Conservation (phyloP, 37 sponge, comb jelly and placozoan genomes). For the Oscarella lobularis region DNA sequence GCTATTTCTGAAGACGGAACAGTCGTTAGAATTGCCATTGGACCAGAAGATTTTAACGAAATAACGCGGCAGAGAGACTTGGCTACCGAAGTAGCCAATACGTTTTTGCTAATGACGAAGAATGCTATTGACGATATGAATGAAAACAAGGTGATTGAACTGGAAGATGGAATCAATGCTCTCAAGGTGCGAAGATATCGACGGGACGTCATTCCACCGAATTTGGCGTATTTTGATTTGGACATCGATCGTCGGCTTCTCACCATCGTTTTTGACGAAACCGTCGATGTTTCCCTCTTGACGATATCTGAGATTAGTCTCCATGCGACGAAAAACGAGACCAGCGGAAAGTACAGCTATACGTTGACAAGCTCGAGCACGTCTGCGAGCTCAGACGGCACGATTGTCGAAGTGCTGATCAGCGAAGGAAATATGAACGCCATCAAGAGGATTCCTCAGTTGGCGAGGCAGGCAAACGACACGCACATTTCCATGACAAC, state of each 20-base stretch:
- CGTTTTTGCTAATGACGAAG: slow-evolving; percentile 16
- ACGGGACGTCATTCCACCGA: slow-evolving; percentile 36
- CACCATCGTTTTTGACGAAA: slow-evolving; percentile 57
- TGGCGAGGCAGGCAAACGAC: slow-evolving; percentile 28
- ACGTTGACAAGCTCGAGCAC: slow-evolving; percentile 20
- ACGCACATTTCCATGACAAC: slow-evolving; percentile 43
- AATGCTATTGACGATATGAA: slow-evolving; percentile 5
- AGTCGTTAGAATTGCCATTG: slow-evolving; percentile 32
- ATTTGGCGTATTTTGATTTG: slow-evolving; percentile 34
- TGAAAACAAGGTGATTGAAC: neutral
- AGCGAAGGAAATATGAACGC: slow-evolving; percentile 39
- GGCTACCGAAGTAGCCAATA: slow-evolving; percentile 25
- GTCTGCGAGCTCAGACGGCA: slow-evolving; percentile 23
- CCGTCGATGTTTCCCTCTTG: slow-evolving; percentile 50
- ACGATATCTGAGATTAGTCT: slow-evolving; percentile 8
- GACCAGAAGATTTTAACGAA: slow-evolving; percentile 64
- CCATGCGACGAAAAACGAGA: neutral
- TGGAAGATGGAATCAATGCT: neutral
- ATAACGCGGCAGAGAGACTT: slow-evolving; percentile 56
- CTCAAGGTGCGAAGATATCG: neutral
- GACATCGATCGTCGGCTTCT: slow-evolving; percentile 44
- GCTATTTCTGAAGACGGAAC: slow-evolving; percentile 40
- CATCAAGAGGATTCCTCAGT: slow-evolving; percentile 49
- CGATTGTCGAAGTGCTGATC: slow-evolving; percentile 34
- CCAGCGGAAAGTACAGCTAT: neutral